Evolutionary conservation across 1,140 invertebrate species (phyloP), one percentile per base, ranked within the genome.

Genomic region (Aleiodes sp.): DNA sequence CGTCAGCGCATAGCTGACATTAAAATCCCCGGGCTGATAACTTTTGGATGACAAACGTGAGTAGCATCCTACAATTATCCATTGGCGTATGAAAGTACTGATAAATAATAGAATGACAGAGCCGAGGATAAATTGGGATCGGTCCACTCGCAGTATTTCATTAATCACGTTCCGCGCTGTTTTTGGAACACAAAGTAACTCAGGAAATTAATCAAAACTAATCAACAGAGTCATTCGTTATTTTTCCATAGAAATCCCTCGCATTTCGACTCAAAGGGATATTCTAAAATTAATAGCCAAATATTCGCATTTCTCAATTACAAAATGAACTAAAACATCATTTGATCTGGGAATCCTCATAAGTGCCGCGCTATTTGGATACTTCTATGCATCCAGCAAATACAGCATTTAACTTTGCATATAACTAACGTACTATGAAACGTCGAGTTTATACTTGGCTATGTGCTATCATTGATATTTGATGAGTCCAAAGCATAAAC

Each of bases 21-120:
- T 75, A 80, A 78, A 39, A 75, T 72, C 72, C 70, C 57, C 19
- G 46, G 10, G 46, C 70, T 74, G 77, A 80, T 78, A 77, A 75
- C 72, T 65, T 46, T 24, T 33, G 59, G 71, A 76, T 74, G 77
- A 78, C 75, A 74, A 75, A 78, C 73, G 73, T 75, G 75, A 75
- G 73, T 70, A 67, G 68, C 74, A 71, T 75, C 65, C 73, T 76
- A 74, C 75, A 63, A 29, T n/a, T 33, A 19, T 16, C 29, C 56
- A 59, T 59, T 66, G 16, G 24, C 63, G 24, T 41, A 43, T 65
- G 43, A 65, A 65, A 65, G 41, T 29, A 28, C 37, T 37, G 24
- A 65, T 14, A 41, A 46, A 28, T 29, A 65, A 65, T 41, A 41
- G 37, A 26, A 14, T 6, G 31, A 16, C 21, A 19, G 12, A 65